Conservation (phyloP, 1,140 invertebrate species). For the Zaprionus vittiger region DNA sequence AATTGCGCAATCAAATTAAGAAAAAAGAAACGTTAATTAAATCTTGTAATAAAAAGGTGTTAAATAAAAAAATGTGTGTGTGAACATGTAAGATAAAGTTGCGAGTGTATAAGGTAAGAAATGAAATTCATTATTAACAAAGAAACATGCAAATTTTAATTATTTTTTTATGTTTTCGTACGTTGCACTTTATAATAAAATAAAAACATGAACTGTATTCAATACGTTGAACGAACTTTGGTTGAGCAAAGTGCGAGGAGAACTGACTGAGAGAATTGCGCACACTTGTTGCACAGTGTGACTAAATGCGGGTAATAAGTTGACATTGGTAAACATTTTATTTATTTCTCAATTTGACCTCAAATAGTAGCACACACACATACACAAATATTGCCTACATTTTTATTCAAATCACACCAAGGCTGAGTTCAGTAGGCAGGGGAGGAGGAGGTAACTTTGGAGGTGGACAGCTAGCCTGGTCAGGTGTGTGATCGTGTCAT, state of each 20-base stretch:
- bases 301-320: constrained; percentile 22
- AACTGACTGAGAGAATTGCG: constrained; percentile 1
- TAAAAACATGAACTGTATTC: constrained; percentile 32
- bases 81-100: neutral
- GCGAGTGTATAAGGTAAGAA: constrained; percentile 41
- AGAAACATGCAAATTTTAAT: constrained; percentile 34
- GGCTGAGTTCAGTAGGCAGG: constrained; percentile 29
- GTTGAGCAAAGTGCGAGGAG: constrained; percentile 1
- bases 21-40: constrained; percentile 55
- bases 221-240: constrained; percentile 78
- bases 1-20: constrained; percentile 53
- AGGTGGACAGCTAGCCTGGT: neutral
- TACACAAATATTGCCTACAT: constrained; percentile 39
- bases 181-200: constrained; percentile 55
- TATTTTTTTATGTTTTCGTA: constrained; percentile 30
- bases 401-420: constrained; percentile 72
- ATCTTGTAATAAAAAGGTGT: constrained; percentile 46
- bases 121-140: constrained; percentile 37
- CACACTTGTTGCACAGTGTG: constrained; percentile 29
- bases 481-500: constrained; percentile 10
- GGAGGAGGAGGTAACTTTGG: neutral
- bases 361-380: constrained; percentile 23
- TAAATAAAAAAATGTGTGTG: constrained; percentile 27
- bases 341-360: constrained; percentile 59
- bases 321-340: constrained; percentile 65